Evolutionary conservation across 2,797 vertebrate genomes (phyloP).

Genomic region (Eulemur coronatus): DNA sequence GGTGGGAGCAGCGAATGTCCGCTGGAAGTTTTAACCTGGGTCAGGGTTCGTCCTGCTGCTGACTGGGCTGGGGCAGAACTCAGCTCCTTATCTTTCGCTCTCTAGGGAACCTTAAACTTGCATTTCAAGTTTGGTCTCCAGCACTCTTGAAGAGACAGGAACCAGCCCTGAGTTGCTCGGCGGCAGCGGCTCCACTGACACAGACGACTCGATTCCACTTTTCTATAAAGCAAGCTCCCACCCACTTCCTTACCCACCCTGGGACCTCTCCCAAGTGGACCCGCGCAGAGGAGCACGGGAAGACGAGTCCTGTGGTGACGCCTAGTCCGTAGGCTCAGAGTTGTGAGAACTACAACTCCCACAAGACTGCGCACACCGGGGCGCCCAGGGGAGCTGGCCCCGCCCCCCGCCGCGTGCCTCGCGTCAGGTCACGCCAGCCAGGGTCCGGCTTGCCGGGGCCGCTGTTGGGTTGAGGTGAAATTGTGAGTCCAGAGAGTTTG

Average conservation of each 20-base stretch:
- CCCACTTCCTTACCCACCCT: background rate
- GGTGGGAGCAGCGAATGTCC: background rate
- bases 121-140: background rate
- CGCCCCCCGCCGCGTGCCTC: fast-evolving
- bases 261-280: background rate
- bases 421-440: fast-evolving
- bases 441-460: fast-evolving
- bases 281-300: slow-evolving; percentile 59
- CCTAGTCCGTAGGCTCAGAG: fast-evolving
- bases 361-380: background rate
- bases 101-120: background rate
- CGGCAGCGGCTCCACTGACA: background rate
- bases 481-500: fast-evolving
- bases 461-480: background rate
- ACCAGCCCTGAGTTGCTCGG: fast-evolving
- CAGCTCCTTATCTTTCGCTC: background rate
- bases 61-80: background rate
- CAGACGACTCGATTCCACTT: background rate
- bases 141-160: background rate
- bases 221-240: background rate
- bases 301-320: background rate
- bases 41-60: background rate
- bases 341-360: slow-evolving; percentile 71
- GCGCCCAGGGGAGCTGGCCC: too few relatives aligned
- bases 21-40: background rate